phyloP scores from a whole-genome alignment of 2,113 vertebrate genomes.

The Nothoprocta pentlandii region DNA sequence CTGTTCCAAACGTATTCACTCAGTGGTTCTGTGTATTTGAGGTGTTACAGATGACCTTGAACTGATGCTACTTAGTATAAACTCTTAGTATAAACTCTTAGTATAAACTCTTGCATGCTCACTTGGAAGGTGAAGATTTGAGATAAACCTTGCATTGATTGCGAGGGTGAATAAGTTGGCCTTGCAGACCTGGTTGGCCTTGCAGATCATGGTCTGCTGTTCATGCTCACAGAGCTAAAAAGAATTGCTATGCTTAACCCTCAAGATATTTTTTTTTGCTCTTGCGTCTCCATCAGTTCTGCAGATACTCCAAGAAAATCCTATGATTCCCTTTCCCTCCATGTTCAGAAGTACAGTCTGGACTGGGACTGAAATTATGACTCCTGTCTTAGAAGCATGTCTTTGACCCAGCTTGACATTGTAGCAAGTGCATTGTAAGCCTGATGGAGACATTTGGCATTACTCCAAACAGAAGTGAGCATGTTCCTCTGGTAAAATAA shows the following conservation, averaged over 20 bases:
- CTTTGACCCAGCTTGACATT: neutral
- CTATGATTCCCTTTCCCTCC: neutral
- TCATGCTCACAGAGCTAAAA: neutral
- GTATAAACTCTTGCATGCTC: no score
- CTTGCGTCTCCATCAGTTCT: neutral
- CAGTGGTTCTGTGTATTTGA: no score
- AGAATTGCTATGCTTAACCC: neutral
- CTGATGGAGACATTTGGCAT: neutral
- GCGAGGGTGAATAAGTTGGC: neutral
- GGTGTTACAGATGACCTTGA: no score
- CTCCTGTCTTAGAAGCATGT: neutral
- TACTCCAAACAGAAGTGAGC: neutral
- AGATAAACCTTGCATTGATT: rapidly evolving
- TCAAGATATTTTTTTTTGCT: neutral
- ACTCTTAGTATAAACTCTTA: no score
- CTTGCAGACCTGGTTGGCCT: neutral
- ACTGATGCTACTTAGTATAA: no score
- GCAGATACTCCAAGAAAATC: neutral
- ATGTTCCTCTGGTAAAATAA: neutral
- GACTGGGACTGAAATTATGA: neutral
- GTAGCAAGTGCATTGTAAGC: no score
- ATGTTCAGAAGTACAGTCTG: neutral
- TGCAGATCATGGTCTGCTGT: neutral
- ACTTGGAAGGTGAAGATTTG: neutral
- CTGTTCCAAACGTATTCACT: no score